A percentile compares a stretch with the other conserved stretches of the same genome.
These are phyloP conservation scores for Coreoperca whiteheadi DNA, from an alignment of 2,113 vertebrate genomes.

Conservation along the genomic window DNA sequence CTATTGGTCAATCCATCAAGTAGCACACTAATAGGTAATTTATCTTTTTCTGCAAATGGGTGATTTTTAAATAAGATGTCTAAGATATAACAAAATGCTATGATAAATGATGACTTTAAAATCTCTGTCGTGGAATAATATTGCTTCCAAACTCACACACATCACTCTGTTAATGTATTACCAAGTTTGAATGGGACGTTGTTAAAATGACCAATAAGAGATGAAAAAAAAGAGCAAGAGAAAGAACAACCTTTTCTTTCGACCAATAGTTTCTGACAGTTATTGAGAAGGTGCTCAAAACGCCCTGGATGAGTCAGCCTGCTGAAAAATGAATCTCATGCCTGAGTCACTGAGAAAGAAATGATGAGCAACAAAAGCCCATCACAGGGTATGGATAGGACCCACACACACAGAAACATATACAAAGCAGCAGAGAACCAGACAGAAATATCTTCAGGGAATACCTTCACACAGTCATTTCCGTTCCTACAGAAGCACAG, in stretches of 20 bases:
- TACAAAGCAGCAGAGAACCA: constrained; percentile 2
- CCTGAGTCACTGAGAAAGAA: constrained; percentile 65
- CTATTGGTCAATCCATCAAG: neutral
- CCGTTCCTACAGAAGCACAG: constrained; percentile 1
- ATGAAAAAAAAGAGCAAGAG: neutral
- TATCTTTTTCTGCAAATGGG: too few species aligned
- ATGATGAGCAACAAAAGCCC: constrained; percentile 45
- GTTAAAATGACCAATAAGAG: neutral
- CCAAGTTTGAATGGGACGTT: neutral
- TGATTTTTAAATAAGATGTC: neutral
- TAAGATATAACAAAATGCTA: neutral
- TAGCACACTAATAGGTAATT: too few species aligned
- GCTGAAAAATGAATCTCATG: constrained; percentile 51
- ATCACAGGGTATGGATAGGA: neutral
- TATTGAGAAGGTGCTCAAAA: constrained; percentile 55
- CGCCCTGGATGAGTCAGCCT: constrained; percentile 41
- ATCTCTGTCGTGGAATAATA: neutral
- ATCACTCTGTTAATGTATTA: neutral
- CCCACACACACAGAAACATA: neutral
- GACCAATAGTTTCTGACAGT: constrained; percentile 33
- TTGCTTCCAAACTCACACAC: neutral
- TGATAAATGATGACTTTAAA: neutral
- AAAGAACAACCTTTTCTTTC: constrained; percentile 3
- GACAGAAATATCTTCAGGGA: constrained; percentile 14
- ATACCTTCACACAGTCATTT: constrained; percentile 28